A percentile compares a stretch with the other conserved stretches of the same genome.
These are phyloP conservation scores for Dugesia japonica DNA, from an alignment of 2,888 invertebrate genomes.

Conservation along the genomic window DNA sequence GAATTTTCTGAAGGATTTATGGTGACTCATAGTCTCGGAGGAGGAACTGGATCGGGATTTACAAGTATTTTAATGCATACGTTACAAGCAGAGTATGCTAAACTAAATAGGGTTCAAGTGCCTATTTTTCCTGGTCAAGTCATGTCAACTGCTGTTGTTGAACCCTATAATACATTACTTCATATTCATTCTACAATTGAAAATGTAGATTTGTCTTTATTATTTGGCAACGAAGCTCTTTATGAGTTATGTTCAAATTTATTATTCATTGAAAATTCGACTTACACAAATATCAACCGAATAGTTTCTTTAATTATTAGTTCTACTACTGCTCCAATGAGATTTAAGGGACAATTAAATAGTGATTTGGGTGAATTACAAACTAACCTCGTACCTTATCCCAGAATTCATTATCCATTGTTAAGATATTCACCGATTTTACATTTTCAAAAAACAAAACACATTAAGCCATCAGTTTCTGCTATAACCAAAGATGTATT, in stretches of 20 bases:
- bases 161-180: constrained; percentile 15
- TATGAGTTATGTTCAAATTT: background rate
- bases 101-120: background rate
- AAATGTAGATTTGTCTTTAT: background rate
- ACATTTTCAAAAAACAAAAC: constrained; percentile 34
- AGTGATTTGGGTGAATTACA: constrained; percentile 23
- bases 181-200: constrained; percentile 16
- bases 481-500: constrained; percentile 77
- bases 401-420: constrained; percentile 31
- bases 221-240: constrained; percentile 24
- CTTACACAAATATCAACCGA: constrained; percentile 70
- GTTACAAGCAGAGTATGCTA: constrained; percentile 5
- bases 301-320: constrained; percentile 53
- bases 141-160: constrained; percentile 2
- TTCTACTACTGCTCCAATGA: constrained; percentile 22
- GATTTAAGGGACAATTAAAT: constrained; percentile 26
- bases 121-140: background rate
- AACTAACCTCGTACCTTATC: constrained; percentile 32
- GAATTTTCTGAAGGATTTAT: constrained; percentile 3
- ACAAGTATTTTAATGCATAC: background rate
- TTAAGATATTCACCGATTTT: constrained; percentile 4
- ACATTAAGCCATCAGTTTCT: constrained; percentile 55
- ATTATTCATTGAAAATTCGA: constrained; percentile 50
- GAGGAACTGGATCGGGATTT: constrained; percentile 25
- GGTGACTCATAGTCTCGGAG: background rate